Evolutionary conservation across 1,140 invertebrate genomes (phyloP).

Genomic region (Triops longicaudatus): DNA sequence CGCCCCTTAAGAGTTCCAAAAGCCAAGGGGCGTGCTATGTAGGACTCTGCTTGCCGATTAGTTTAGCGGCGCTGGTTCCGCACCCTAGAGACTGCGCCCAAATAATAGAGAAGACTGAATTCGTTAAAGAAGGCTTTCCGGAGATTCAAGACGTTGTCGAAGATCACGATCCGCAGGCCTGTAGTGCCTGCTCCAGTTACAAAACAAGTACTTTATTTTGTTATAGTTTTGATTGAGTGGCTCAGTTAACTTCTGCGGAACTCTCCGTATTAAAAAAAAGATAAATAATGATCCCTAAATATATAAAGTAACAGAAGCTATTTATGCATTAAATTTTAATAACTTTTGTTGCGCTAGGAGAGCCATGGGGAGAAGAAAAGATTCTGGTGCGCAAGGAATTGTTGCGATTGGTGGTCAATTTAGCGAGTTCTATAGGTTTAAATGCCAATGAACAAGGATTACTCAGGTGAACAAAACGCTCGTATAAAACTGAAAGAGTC

Average conservation of each 20-base stretch:
- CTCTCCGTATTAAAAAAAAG: no score
- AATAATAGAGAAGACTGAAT: not conserved
- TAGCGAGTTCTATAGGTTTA: constrained; percentile 45
- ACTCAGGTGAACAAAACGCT: constrained; percentile 40
- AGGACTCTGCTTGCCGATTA: constrained; percentile 67
- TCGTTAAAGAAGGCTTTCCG: not conserved
- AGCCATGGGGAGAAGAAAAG: constrained; percentile 28
- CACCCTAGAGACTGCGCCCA: constrained; percentile 23
- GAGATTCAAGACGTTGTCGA: constrained; percentile 3
- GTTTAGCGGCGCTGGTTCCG: constrained; percentile 59
- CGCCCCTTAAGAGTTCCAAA: not conserved
- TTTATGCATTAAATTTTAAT: no score
- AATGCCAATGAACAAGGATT: constrained; percentile 48
- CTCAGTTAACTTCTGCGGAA: not conserved
- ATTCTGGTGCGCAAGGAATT: constrained; percentile 44
- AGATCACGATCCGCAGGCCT: constrained; percentile 9
- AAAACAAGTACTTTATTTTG: not conserved
- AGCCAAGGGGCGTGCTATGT: constrained; percentile 47
- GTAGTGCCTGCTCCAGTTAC: constrained; percentile 17
- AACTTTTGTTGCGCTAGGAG: not conserved
- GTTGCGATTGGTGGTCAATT: constrained; percentile 43
- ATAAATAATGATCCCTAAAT: no score
- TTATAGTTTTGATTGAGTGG: not conserved
- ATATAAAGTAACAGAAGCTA: no score
- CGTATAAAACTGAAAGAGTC: constrained; percentile 15